Percentiles rank a stretch among this genome's conserved stretches.
These are phyloP conservation scores for Aporrectodea caliginosa DNA, from an alignment of 1,140 invertebrate genomes.

Conservation along the genomic window DNA sequence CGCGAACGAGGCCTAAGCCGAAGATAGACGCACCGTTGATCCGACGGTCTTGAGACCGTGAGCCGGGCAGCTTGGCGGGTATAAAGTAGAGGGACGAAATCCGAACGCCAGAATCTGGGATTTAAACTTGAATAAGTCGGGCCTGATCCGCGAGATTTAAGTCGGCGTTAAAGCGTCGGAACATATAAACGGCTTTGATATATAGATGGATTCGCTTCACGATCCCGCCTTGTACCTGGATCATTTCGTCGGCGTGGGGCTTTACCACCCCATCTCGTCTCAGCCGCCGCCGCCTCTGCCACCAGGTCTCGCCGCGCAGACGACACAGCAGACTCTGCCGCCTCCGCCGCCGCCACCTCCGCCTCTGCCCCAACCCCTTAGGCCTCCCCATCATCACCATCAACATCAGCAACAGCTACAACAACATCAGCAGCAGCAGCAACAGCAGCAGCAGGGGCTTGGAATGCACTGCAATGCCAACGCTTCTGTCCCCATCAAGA, in stretches of 20 bases:
- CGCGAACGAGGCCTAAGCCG: not conserved
- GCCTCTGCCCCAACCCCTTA: not conserved
- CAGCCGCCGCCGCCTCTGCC: not conserved
- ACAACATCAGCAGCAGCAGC: not conserved
- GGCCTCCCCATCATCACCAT: not conserved
- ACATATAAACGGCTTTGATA: conserved; percentile 1
- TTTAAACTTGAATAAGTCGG: conserved; percentile 3
- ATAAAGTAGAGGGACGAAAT: not conserved
- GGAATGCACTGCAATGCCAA: not conserved
- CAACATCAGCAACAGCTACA: not conserved
- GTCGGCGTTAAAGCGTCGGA: not conserved
- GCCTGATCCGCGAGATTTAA: not conserved
- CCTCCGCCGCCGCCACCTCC: too few species aligned
- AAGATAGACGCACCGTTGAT: not conserved
- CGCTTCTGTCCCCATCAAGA: not conserved
- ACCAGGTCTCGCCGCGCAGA: not conserved
- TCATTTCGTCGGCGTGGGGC: conserved; percentile 1
- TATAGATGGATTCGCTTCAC: conserved; percentile 2
- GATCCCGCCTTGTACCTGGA: not conserved
- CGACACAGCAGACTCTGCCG: too few species aligned
- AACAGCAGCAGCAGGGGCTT: not conserved
- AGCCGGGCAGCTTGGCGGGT: not conserved
- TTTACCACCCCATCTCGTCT: not conserved
- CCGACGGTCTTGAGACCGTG: not conserved
- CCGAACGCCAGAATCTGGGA: not conserved